A percentile compares a stretch with the other conserved stretches of the same genome.
phyloP scores from a whole-genome alignment of 2,113 vertebrate species.

The Zosterops pallidus region DNA sequence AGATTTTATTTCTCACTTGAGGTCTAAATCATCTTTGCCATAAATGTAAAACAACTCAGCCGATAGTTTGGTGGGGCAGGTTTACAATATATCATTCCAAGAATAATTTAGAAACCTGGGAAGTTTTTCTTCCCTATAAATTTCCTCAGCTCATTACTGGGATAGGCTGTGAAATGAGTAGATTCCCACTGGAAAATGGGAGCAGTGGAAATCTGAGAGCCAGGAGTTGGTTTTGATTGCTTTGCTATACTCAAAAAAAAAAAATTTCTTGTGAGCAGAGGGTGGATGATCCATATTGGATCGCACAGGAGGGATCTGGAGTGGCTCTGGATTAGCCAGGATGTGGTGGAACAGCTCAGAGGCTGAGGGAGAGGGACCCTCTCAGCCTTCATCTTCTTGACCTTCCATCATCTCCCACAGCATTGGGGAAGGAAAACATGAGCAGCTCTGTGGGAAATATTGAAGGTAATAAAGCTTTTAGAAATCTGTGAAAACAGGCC shows the following conservation, averaged over 20 bases:
- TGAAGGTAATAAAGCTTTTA: too few species aligned
- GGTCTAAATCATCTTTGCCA: constrained; percentile 62
- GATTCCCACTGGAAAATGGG: constrained; percentile 9
- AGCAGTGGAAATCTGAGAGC: not conserved
- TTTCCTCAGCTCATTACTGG: constrained; percentile 22
- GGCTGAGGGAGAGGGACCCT: too few species aligned
- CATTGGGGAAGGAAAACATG: not conserved
- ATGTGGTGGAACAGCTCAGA: not conserved
- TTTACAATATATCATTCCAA: constrained; percentile 53
- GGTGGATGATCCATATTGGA: not conserved
- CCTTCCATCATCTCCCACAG: not conserved
- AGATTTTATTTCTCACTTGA: constrained; percentile 53
- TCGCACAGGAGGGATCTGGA: not conserved
- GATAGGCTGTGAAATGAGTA: constrained; percentile 5
- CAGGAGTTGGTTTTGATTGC: not conserved
- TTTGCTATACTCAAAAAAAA: not conserved
- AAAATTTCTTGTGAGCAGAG: not conserved
- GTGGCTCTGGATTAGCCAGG: not conserved
- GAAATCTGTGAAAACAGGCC: too few species aligned
- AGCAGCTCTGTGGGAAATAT: not conserved
- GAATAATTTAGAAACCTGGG: constrained; percentile 45
- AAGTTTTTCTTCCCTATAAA: constrained; percentile 44
- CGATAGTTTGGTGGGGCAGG: constrained; percentile 38
- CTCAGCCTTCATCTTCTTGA: not conserved
- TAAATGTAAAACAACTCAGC: constrained; percentile 58